Base-by-base conservation (phyloP, 1,140 invertebrate genomes). In the Bombus haemorrhoidalis region DNA sequence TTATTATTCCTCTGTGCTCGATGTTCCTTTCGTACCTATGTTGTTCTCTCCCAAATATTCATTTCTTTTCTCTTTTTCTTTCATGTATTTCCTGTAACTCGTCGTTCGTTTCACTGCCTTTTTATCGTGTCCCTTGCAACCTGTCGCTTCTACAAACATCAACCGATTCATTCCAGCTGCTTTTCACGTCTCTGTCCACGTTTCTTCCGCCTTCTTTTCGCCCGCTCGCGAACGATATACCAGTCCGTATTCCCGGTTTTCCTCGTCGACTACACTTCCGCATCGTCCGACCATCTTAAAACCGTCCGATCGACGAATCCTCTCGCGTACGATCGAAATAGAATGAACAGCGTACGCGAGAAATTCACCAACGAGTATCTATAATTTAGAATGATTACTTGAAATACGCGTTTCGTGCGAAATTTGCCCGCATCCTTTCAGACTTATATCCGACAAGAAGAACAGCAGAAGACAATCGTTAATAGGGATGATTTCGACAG, bases 101-200 rank as follows among this genome's bases (percentile, higher is more conserved):
- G 5, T 74, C 47, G 47, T 83, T 74, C 18, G 47, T 83, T 39
- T 80, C 66, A 69, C 66, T 39, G 81, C 59, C 59, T 57, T 83
- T 71, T 77, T 83, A 83, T 77, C 82, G 64, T 85, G 83, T 81
- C 53, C 83, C 83, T 80, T 85, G 76, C 76, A 85, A 85, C 83
- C 83, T 81, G 57, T 79, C 77, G 77, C 68, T 80, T 81, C 83
- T 47, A 85, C 84, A 78, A 88, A 86, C 81, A 57, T 80, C 66
- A 78, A 76, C 68, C 79, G 78, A 89, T 82, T 89, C 87, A 71
- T 77, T 72, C 88, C 43, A 28, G 57, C 71, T 77, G 87, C 87
- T 89, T 68, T 43, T 86, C 78, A 76, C 74, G 22, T 78, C 83
- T 86, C 64, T 86, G 79, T 75, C 71, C 79, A 80, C 47, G 62